Percentiles rank a stretch among this genome's conserved stretches.
Conservation (phyloP, 23 tunicate genomes). For the Ascidia mentula region DNA sequence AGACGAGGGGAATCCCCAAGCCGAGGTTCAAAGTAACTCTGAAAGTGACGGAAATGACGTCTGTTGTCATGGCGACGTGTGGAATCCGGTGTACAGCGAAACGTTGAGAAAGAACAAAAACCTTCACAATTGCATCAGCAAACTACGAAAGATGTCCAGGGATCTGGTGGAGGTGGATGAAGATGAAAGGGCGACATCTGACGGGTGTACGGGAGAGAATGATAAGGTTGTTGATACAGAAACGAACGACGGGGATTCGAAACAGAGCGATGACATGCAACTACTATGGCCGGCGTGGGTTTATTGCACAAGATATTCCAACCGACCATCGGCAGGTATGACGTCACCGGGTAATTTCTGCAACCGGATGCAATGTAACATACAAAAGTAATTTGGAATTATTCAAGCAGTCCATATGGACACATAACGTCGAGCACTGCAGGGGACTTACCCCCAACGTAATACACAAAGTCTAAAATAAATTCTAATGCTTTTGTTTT, state of each 20-base stretch:
- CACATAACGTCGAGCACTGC: too few relatives aligned
- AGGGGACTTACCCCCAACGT: too few relatives aligned
- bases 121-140: neutral
- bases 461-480: too few relatives aligned
- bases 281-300: constrained; percentile 91
- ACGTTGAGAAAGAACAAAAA: too few relatives aligned
- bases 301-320: constrained; percentile 86
- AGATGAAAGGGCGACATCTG: neutral
- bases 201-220: neutral
- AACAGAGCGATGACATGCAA: too few relatives aligned
- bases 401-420: too few relatives aligned
- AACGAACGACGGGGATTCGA: neutral
- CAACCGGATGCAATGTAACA: too few relatives aligned
- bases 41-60: neutral
- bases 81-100: too few relatives aligned
- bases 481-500: too few relatives aligned
- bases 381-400: too few relatives aligned
- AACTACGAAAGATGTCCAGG: neutral
- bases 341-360: too few relatives aligned
- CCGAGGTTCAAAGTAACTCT: neutral
- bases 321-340: constrained; percentile 86
- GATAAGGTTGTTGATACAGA: too few relatives aligned
- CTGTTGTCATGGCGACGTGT: neutral
- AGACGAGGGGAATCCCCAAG: neutral
- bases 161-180: neutral